Base-by-base conservation (phyloP, 2,888 invertebrate species). In the Cabera pusaria region DNA sequence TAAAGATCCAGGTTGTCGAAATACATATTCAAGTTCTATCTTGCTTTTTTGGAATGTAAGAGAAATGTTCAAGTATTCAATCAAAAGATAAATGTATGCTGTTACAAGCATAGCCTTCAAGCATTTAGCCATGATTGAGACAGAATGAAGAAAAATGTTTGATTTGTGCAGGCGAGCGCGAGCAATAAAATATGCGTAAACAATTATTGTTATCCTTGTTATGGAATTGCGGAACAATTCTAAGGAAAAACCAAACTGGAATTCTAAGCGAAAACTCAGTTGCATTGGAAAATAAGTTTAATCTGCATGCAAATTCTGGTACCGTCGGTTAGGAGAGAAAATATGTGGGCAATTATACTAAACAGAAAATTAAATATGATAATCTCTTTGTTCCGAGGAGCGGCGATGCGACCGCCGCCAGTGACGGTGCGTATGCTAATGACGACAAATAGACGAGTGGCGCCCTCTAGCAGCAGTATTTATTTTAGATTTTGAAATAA, bases 331-430 rank as follows among this genome's bases (percentile, higher is more conserved):
- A 56, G 56, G 52, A 54, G 59, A 62, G 61, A 57, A 73, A 73
- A 80, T 72, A 70, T 69, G 72, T 69, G 45, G 64, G 75, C 72
- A 81, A 81, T 82, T 82, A 80, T 65, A 78, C 72, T 73, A 78
- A 79, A 79, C 63, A 74, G 71, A 73, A 72, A 78, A 82, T 82
- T 79, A 76, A 82, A 81, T 83, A 82, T 79, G 73, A 82, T 78
- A 78, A 81, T 76, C 68, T 67, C 72, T 76, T 77, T 81, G 75
- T 75, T 46, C 51, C 54, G 53, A 46, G 47, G 56, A 59, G 58
- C 40, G 43, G 52, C 56, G 41, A 42, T 50, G 53, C 51, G 50
- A 48, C 57, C 56, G 49, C 38, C 54, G 54, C 37, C 41, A 28
- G 53, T 27, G 42, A 34, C 38, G 34, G 48, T 42, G 33, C 53